Evolutionary conservation across 2,113 vertebrate species (phyloP), one percentile per base, ranked within the genome.

Genomic region (Apus apus): DNA sequence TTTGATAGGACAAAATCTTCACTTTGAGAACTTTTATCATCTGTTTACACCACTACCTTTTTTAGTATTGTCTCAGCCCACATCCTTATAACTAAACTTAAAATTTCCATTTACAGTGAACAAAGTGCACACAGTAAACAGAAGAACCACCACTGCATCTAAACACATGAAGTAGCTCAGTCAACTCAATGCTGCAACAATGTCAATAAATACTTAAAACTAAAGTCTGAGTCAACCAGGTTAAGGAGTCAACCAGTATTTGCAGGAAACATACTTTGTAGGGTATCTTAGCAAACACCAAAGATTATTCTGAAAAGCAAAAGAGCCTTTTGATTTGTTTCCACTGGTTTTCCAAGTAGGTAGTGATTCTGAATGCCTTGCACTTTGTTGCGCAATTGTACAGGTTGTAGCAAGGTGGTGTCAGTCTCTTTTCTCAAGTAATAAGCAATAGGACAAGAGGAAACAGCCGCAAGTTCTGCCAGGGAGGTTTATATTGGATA

Each of bases 341-440:
- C 74, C n/a, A 22, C 5, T 29, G 23, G 7, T 12, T 62, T 92
- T 71, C 45, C 14, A 71, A 7, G 60, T 22, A 48, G 50, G 1
- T 11, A 4, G 53, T 2, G 6, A n/a, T 20, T 56, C 36, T 5
- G 11, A 70, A 74, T 5, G 4, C 36, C 14, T 66, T 22, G 15
- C 26, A 40, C 8, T 50, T 27, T 0, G 0, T 3, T 7, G 50
- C 22, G 48, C 19, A 53, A 0, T 3, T 7, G 50, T 17, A 58
- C 19, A 53, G 9, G 30, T 6, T 50, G 29, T 11, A 77, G n/a
- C 0, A 0, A 64, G 48, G 23, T 5, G 9, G 36, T 10, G 5
- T 13, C 21, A 6, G 45, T n/a, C 23, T 45, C 70, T 45, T 15
- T 4, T 61, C n/a, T 32, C 54, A 50, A 50, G 3, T 25, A 66